Conservation (phyloP, 2,113 vertebrate species). For the Dolichotis patagonum region DNA sequence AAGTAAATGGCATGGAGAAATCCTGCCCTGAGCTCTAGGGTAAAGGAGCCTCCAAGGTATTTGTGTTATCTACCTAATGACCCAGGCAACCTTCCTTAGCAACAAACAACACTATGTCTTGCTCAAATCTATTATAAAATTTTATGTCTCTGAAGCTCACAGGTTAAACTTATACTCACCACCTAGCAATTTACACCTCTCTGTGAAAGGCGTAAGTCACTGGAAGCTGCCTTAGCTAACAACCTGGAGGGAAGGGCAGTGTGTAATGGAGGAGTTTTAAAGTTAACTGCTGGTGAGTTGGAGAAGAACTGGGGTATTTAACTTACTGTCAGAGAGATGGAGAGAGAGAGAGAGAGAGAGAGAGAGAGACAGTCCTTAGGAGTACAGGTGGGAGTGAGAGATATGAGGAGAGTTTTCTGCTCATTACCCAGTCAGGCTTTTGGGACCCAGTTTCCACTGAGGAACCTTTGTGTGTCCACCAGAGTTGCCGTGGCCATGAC, state of each 20-base stretch:
- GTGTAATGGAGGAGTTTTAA: not conserved
- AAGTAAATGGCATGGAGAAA: not conserved
- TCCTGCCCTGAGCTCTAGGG: not conserved
- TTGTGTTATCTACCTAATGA: not conserved
- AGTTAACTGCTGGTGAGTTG: not conserved
- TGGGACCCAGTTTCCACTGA: not conserved
- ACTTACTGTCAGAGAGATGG: too few relatives aligned
- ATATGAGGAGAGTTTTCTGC: not conserved
- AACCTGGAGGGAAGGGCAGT: not conserved
- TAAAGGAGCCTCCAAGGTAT: not conserved
- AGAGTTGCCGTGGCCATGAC: not conserved
- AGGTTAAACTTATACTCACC: not conserved
- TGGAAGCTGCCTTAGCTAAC: not conserved
- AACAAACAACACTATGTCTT: not conserved
- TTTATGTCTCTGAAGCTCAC: not conserved
- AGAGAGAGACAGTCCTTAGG: not conserved
- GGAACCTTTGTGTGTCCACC: not conserved
- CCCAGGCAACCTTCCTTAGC: not conserved
- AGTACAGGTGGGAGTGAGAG: too few relatives aligned
- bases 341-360: not conserved
- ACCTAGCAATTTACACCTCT: not conserved
- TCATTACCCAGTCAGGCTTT: not conserved
- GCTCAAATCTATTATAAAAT: not conserved
- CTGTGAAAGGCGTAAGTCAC: not conserved
- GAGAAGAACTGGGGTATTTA: not conserved